phyloP scores from a whole-genome alignment of 1,140 invertebrate species.

The Pseudomyrmex sp. region DNA sequence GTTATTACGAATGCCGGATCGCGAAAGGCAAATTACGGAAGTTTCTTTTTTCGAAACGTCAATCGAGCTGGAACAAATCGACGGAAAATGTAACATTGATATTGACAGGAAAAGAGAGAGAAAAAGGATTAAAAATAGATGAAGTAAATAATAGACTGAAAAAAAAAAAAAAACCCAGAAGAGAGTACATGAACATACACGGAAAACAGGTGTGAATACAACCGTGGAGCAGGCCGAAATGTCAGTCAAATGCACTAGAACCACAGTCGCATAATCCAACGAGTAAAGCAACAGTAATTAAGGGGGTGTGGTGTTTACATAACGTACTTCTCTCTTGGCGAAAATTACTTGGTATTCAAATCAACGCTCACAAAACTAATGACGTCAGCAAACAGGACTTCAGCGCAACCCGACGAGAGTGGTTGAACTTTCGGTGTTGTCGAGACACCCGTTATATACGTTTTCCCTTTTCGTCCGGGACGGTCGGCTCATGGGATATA shows the following conservation, averaged over 20 bases:
- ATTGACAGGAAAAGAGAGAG: not conserved
- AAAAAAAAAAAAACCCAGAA: conserved; percentile 21
- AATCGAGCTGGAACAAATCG: not conserved
- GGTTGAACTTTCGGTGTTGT: conserved; percentile 8
- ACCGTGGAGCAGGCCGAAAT: conserved; percentile 54
- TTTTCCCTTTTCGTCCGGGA: not conserved
- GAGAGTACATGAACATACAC: conserved; percentile 57
- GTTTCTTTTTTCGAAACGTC: conserved; percentile 20
- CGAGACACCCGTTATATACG: conserved; percentile 42
- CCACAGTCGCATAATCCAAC: conserved; percentile 75
- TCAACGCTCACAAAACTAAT: conserved; percentile 61
- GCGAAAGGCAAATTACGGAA: not conserved
- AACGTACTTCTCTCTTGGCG: conserved; percentile 67
- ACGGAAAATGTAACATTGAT: conserved; percentile 12
- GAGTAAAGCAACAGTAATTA: conserved; percentile 78
- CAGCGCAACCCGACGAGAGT: conserved; percentile 4
- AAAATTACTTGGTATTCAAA: conserved; percentile 64
- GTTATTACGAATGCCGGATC: conserved; percentile 2
- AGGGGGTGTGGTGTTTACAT: conserved; percentile 66
- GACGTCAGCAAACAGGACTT: conserved; percentile 47
- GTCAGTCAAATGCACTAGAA: conserved; percentile 74
- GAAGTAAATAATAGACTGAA: conserved; percentile 18
- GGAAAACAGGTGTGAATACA: conserved; percentile 63
- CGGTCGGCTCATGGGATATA: not conserved
- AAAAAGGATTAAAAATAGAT: conserved; percentile 2